Base-by-base conservation (phyloP, 1,140 invertebrate species). In the Homalodisca vitripennis region DNA sequence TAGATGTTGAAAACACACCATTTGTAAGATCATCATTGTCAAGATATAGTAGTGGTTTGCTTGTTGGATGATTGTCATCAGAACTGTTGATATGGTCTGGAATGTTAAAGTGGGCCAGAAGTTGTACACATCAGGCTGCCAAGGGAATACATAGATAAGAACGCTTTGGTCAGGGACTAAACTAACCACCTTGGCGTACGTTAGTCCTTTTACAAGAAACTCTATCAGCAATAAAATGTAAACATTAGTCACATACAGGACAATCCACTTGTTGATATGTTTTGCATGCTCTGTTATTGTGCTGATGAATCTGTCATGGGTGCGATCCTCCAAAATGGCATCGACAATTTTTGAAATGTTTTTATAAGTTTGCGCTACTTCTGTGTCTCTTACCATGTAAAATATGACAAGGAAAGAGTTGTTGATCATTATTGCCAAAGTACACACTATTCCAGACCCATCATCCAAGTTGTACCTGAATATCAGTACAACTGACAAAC, bases 21-120 rank as follows among this genome's bases (percentile, higher is more conserved):
- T 60, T 30, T 60, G 55, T 12, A 60, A 26, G n/a, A 60, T 30
- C 55, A 60, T 60, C 27, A 30, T 60, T 26, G 55, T 30, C 27
- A 60, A 12, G 10, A 60, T 6, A 30, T 60, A 60, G 55, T 60
- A 60, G 22, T 27, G 2, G 55, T 60, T 60, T 6, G 55, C 55
- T 60, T 60, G 55, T 27, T 60, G 55, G 12, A 60, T n/a, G 6
- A 60, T 26, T 6, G 27, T 60, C 55, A 60, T 27, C 22, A 60
- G 3, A 2, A 24, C 55, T 27, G 55, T 30, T 26, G 55, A 60
- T 3, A 60, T 13, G 12, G 6, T 29, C 29, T 60, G 55, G 27
- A 60, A 60, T 27, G 24, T 29, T 13, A 60, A 26, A 26, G 55
- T 60, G 3, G 26, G 55, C 55, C 55, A 60, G n/a, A 27, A 60